Evolutionary conservation across 1,140 invertebrate genomes (phyloP).

Genomic region (Trinorchestia longiramus): DNA sequence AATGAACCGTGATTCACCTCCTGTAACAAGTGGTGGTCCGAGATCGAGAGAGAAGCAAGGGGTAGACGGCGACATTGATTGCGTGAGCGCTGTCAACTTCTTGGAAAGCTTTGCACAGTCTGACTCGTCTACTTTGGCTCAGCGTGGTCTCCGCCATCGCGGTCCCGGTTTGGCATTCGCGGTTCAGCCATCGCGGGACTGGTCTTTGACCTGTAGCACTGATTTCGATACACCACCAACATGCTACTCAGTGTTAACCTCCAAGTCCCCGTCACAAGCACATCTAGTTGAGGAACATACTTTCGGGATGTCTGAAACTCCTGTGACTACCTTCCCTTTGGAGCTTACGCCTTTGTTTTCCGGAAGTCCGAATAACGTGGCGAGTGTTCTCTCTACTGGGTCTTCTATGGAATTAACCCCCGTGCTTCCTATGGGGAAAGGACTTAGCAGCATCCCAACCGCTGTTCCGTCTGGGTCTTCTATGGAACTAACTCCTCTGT

Average conservation of each 20-base stretch:
- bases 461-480: background rate
- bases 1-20: background rate
- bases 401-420: background rate
- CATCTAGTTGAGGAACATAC: background rate
- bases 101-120: background rate
- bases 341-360: background rate
- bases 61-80: background rate
- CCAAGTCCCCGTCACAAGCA: background rate
- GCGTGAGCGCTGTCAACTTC: background rate
- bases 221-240: background rate
- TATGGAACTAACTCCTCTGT: background rate
- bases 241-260: background rate
- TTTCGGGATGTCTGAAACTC: background rate
- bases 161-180: too few species aligned
- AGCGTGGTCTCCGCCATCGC: background rate
- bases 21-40: background rate
- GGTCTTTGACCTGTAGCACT: background rate
- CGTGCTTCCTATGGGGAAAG: background rate
- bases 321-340: background rate
- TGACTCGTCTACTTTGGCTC: background rate
- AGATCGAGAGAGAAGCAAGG: background rate
- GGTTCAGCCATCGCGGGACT: background rate
- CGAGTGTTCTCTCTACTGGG: background rate
- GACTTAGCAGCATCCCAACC: too few species aligned
- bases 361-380: background rate